These are phyloP conservation scores for Oconnorella tubifera DNA, from an alignment of 2,888 invertebrate genomes.

Conservation along the genomic window DNA sequence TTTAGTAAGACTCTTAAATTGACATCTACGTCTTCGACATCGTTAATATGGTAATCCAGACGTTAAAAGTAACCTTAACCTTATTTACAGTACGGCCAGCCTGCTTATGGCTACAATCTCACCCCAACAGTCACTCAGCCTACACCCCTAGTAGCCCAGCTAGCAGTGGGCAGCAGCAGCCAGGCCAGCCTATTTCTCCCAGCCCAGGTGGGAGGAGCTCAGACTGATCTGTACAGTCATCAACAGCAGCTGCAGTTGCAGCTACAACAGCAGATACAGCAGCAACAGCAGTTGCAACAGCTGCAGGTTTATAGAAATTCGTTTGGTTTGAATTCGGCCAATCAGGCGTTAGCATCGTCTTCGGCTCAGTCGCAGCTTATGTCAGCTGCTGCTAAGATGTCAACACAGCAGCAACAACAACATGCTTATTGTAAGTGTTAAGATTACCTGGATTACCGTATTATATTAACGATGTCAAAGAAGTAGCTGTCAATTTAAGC, in stretches of 20 bases:
- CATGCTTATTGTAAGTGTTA: slow-evolving; percentile 29
- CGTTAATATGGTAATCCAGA: no score
- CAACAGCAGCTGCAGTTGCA: slow-evolving; percentile 19
- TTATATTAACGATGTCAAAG: no score
- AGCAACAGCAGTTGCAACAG: slow-evolving; percentile 21
- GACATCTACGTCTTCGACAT: no score
- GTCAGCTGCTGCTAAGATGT: slow-evolving; percentile 75
- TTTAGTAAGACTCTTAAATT: no score
- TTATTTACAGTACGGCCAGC: slow-evolving; percentile 33
- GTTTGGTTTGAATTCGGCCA: no score
- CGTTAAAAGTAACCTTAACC: no score
- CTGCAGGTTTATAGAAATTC: no score
- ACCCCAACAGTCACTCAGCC: slow-evolving; percentile 22
- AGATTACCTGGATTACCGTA: no score
- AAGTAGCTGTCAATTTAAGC: no score
- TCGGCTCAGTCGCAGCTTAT: slow-evolving; percentile 83
- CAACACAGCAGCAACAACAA: slow-evolving; percentile 28
- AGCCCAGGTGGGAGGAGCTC: slow-evolving; percentile 62
- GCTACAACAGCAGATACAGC: slow-evolving; percentile 11
- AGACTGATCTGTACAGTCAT: slow-evolving; percentile 63
- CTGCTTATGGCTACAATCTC: slow-evolving; percentile 30
- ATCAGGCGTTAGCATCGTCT: slow-evolving; percentile 57
- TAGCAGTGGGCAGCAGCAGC: slow-evolving; percentile 44
- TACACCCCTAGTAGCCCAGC: slow-evolving; percentile 35
- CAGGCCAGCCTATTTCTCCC: slow-evolving; percentile 59